phyloP scores from a whole-genome alignment of 2,797 vertebrate species.

The Pempheris klunzingeri region DNA sequence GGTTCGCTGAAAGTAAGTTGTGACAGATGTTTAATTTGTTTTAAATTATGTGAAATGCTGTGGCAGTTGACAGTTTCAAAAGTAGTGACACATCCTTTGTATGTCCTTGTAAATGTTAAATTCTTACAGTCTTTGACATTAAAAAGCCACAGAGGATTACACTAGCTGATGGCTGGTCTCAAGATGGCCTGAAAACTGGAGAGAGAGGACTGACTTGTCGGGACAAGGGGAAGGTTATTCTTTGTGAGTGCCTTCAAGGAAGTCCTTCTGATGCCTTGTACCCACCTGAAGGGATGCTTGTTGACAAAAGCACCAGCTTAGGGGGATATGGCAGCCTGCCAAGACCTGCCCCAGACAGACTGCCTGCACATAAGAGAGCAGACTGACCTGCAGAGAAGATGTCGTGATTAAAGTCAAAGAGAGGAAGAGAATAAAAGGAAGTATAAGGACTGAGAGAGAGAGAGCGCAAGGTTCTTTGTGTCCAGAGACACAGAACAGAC shows the following conservation, averaged over 20 bases:
- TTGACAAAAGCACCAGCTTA: slow-evolving; percentile 58
- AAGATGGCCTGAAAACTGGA: slow-evolving; percentile 15
- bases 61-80: background rate
- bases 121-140: slow-evolving; percentile 18
- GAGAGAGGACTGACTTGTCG: slow-evolving; percentile 9
- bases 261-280: slow-evolving; percentile 27
- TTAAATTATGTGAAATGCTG: background rate
- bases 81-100: background rate
- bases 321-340: slow-evolving; percentile 37
- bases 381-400: slow-evolving; percentile 30
- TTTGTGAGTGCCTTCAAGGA: slow-evolving; percentile 29
- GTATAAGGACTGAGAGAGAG: background rate
- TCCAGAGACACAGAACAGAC: slow-evolving; percentile 29
- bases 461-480: background rate
- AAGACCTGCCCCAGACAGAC: slow-evolving; percentile 28
- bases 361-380: background rate
- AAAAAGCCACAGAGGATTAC: slow-evolving; percentile 4
- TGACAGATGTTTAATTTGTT: background rate
- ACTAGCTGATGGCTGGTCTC: background rate
- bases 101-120: slow-evolving; percentile 7
- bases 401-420: slow-evolving; percentile 23
- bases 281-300: slow-evolving; percentile 52
- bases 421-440: background rate
- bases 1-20: background rate
- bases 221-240: slow-evolving; percentile 43